phyloP scores from a whole-genome alignment of 2,888 invertebrate species.

The Oxyteleia sp. region DNA sequence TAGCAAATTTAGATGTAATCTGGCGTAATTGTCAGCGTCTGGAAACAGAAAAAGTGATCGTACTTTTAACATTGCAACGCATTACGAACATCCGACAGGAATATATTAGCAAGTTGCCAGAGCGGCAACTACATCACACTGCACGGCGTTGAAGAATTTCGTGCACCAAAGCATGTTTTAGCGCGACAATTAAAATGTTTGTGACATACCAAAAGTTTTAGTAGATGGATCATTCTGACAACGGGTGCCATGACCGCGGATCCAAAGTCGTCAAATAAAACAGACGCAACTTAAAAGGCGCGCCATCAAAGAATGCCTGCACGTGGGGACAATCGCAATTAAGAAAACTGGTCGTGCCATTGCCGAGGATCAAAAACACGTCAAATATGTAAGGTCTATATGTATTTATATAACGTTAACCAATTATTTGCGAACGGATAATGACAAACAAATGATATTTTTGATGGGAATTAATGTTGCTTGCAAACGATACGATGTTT shows the following conservation, averaged over 20 bases:
- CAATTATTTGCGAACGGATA: conserved; percentile 39
- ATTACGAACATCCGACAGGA: conserved; percentile 66
- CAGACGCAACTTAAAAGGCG: conserved; percentile 67
- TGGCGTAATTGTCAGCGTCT: conserved; percentile 62
- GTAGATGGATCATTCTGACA: conserved; percentile 77
- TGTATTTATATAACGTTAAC: conserved; percentile 41
- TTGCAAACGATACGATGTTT: neutral
- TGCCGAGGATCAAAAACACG: conserved; percentile 66
- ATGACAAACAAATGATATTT: conserved; percentile 40
- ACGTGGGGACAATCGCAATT: conserved; percentile 72
- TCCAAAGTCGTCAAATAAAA: conserved; percentile 69
- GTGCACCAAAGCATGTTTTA: conserved; percentile 78
- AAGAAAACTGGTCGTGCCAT: conserved; percentile 67
- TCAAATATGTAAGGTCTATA: conserved; percentile 36
- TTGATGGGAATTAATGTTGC: conserved; percentile 15
- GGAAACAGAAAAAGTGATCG: conserved; percentile 63
- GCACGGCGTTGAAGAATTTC: conserved; percentile 69
- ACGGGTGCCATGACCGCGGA: conserved; percentile 70
- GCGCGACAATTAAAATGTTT: conserved; percentile 86
- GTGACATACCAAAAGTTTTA: conserved; percentile 79
- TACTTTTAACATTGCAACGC: conserved; percentile 66
- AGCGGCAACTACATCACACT: conserved; percentile 51
- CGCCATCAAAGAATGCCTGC: conserved; percentile 72
- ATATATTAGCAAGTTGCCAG: conserved; percentile 67
- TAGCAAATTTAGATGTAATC: conserved; percentile 69